Evolutionary conservation across 2,113 vertebrate species (phyloP).

Genomic region (Sander vitreus): DNA sequence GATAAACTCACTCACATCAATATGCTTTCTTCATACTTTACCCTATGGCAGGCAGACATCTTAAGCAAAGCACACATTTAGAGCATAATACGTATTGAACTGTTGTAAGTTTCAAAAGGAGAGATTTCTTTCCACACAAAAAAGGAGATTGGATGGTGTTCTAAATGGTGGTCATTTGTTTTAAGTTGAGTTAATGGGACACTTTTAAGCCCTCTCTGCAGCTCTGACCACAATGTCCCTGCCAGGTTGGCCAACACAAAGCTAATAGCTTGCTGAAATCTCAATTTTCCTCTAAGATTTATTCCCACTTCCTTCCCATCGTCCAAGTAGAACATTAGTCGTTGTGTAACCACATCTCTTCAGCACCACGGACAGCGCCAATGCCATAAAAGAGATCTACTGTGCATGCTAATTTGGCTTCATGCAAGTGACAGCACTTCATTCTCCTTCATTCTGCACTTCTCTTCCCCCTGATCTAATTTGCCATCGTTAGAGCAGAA

Average conservation of each 20-base stretch:
- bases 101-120: background rate
- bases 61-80: background rate
- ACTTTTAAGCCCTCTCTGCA: conserved; percentile 42
- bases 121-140: background rate
- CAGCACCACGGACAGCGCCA: conserved; percentile 72
- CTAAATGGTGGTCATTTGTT: conserved; percentile 30
- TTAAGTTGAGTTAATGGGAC: conserved; percentile 39
- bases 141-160: conserved; percentile 11
- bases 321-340: conserved; percentile 68
- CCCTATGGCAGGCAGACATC: background rate
- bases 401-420: conserved; percentile 69
- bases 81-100: background rate
- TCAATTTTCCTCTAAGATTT: conserved; percentile 68
- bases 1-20: background rate
- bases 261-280: conserved; percentile 70
- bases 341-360: conserved; percentile 71
- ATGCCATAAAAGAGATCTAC: conserved; percentile 66
- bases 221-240: conserved; percentile 37
- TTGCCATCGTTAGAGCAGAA: conserved; percentile 59
- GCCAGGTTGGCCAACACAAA: conserved; percentile 61
- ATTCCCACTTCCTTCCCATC: conserved; percentile 53
- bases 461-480: conserved; percentile 51
- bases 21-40: background rate
- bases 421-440: conserved; percentile 58
- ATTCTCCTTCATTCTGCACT: conserved; percentile 31